Base-by-base conservation (phyloP, 2,888 invertebrate genomes). In the Oxyscelio sp. region DNA sequence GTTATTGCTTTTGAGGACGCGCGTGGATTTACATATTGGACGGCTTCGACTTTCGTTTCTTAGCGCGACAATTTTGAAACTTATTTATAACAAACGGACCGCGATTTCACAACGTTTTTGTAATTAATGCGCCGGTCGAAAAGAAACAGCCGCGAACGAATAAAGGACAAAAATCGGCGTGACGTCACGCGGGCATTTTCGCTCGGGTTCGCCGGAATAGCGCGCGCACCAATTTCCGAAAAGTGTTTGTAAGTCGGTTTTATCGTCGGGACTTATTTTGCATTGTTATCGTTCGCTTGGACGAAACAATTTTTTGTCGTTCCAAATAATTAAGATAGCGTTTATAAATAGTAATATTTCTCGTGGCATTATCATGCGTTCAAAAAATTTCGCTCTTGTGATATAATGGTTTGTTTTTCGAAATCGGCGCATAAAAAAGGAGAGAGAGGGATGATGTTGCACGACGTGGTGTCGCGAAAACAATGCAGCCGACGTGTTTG, bases 281-380 rank as follows among this genome's bases (percentile, higher is more conserved):
- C 21, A 52, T 66, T 66, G 17, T 52, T 17, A 52, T 66, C 34
- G 34, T 34, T 11, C 11, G 11, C 34, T 21, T 66, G 17, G 38
- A 24, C 21, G 34, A 45, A 34, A 50, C 38, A 21, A 22, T 66
- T 68, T 52, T 66, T 68, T 68, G 34, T 24, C 22, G 22, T 40
- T 54, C 43, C 24, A 70, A 70, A 56, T 70, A 45, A 70, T 56
- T 70, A 70, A 70, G 70, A 70, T 70, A 70, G 8, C 56, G 45
- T 45, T 70, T 56, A 56, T 70, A 70, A 70, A 70, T 56, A 56
- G 56, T 45, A 43, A 70, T 58, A 45, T 45, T 43, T 40, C 56
- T 70, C 52, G 31, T 3, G 31, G 45, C 21, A 22, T 56, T 70
- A 70, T 70, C 70, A 21, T 43, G 24, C 11, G 48, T 21, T 63